Base-by-base conservation (phyloP, 2,113 vertebrate genomes). In the Hiodon tergisus region DNA sequence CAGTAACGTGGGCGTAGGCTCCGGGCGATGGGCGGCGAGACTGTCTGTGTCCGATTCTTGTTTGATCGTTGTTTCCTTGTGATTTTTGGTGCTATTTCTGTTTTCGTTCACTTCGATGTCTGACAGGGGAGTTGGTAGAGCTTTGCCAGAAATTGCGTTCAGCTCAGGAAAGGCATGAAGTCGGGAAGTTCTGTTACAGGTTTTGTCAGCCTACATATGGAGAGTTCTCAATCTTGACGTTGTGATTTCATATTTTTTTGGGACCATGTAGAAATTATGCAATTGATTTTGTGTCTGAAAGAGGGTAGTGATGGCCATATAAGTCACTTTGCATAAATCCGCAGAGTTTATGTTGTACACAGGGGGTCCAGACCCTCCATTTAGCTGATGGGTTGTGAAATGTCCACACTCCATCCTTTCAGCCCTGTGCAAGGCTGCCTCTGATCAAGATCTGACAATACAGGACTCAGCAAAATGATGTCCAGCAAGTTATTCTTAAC, bases 21-120 rank as follows among this genome's bases (percentile, higher is more conserved):
- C 78, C 71, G 74, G 79, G 72, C 69, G 71, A 72, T 9, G 11
- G 75, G 81, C 77, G 77, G 76, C 74, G 76, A 81, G 72, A 78
- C 78, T 63, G 54, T 48, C 16, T 46, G 58, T 14, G 60, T 11
- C 55, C 16, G 3, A 54, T 53, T 67, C 69, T 48, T 57, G 11
- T 13, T 31, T 31, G 31, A 17, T 46, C 46, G 57, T 72, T 8
- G 54, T 71, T 14, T 58, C 14, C 5, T 66, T 67, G 62, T 57
- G 51, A 67, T 54, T 69, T 67, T 72, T 72, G 65, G 69, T 66
- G 76, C 55, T 77, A 67, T 67, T 67, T 72, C 62, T 58, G 63
- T 77, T 72, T 60, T 17, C 51, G 53, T 75, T 75, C 47, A 53
- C 17, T 4, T 31, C 14, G 55, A 57, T 59, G 65, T 75, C 57